Evolutionary conservation across 2,113 vertebrate genomes (phyloP).

Genomic region (Catharus minimus): DNA sequence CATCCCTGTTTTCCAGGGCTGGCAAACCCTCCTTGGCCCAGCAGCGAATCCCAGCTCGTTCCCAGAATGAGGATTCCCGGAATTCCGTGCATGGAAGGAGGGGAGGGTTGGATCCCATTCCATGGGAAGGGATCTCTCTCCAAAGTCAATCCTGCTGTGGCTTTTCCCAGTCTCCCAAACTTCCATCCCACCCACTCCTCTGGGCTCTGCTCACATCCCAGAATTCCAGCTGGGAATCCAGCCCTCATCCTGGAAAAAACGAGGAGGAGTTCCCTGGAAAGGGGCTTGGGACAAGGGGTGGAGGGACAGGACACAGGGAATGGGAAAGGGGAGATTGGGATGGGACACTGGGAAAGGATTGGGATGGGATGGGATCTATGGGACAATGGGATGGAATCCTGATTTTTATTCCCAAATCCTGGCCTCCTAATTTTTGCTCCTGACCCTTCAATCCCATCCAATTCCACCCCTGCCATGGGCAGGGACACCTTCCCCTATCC

Average conservation of each 20-base stretch:
- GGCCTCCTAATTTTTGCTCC: accelerated
- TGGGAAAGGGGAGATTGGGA: not conserved
- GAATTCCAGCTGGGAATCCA: not conserved
- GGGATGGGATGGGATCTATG: too few relatives aligned
- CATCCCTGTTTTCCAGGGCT: slow-evolving; percentile 11
- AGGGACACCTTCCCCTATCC: not conserved
- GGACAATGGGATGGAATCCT: not conserved
- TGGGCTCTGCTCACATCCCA: accelerated
- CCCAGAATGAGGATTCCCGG: not conserved
- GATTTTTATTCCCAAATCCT: not conserved
- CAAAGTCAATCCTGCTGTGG: accelerated
- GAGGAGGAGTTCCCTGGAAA: accelerated
- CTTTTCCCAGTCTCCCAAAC: accelerated
- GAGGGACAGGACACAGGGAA: not conserved
- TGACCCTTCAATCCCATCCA: not conserved
- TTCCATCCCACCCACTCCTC: not conserved
- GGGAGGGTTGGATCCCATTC: not conserved
- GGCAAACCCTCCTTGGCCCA: slow-evolving; percentile 40
- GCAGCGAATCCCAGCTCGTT: slow-evolving; percentile 60
- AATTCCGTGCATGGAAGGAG: accelerated
- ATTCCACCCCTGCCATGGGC: not conserved
- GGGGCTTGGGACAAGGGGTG: not conserved
- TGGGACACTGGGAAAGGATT: too few relatives aligned
- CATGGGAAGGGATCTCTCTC: accelerated
- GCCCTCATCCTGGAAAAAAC: accelerated